Conservation (phyloP, 2,888 invertebrate genomes). For the Digitonthophagus gazella region DNA sequence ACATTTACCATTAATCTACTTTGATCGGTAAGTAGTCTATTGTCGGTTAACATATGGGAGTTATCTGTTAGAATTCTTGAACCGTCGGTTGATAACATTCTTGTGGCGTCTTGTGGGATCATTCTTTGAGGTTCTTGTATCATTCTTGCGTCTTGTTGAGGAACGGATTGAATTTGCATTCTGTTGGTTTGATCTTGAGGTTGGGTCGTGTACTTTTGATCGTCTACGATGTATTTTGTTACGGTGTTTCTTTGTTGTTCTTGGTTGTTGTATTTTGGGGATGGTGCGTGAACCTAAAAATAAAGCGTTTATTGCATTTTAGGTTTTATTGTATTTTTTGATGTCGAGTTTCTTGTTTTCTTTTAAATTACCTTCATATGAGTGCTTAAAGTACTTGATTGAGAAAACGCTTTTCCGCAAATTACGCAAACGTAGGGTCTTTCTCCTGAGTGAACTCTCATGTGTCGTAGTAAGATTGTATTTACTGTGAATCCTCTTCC, state of each 20-base stretch:
- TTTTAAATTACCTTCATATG: constrained; percentile 48
- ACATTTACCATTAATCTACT: constrained; percentile 46
- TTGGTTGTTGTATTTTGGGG: constrained; percentile 44
- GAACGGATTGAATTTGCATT: constrained; percentile 37
- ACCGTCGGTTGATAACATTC: constrained; percentile 36
- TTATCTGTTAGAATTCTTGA: constrained; percentile 34
- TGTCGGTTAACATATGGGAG: constrained; percentile 41
- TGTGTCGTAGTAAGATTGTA: constrained; percentile 50
- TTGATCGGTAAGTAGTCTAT: constrained; percentile 38
- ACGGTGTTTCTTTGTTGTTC: constrained; percentile 37
- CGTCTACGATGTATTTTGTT: constrained; percentile 2
- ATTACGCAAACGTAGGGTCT: constrained; percentile 52
- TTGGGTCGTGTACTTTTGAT: constrained; percentile 20
- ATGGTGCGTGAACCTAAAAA: constrained; percentile 44
- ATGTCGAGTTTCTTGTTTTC: not conserved
- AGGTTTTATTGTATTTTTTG: not conserved
- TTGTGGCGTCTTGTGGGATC: constrained; percentile 39
- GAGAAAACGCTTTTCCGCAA: constrained; percentile 52
- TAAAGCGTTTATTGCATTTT: not conserved
- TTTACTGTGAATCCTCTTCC: constrained; percentile 52
- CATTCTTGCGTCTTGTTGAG: constrained; percentile 39
- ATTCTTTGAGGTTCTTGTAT: constrained; percentile 42
- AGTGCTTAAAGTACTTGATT: constrained; percentile 51
- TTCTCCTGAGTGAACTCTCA: constrained; percentile 52
- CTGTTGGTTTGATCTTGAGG: constrained; percentile 38